A percentile compares a stretch with the other conserved stretches of the same genome.
These are phyloP conservation scores for Atractosteus spatula DNA, from an alignment of 2,113 vertebrate genomes.

Conservation along the genomic window DNA sequence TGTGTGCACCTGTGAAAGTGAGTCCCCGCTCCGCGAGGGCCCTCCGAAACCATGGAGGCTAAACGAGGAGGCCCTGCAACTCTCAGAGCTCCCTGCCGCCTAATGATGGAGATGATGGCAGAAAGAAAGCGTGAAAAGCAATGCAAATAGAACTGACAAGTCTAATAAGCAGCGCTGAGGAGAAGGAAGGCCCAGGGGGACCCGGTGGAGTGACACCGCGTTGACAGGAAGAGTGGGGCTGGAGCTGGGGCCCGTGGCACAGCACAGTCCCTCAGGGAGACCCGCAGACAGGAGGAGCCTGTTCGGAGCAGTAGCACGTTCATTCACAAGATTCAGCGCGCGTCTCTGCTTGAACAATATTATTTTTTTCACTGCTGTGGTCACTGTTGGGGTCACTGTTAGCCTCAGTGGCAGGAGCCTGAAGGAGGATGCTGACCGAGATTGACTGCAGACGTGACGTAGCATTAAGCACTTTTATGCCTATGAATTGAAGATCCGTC, in stretches of 20 bases:
- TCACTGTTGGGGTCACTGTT: no score
- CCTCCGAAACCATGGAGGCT: slow-evolving; percentile 39
- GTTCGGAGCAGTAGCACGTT: slow-evolving; percentile 27
- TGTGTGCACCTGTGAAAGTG: no score
- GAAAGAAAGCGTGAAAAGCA: slow-evolving; percentile 86
- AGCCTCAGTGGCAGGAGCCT: no score
- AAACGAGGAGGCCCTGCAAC: slow-evolving; percentile 54
- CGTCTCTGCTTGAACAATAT: no score
- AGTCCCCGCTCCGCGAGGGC: background rate
- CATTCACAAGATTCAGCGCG: slow-evolving; percentile 37
- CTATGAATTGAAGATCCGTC: no score
- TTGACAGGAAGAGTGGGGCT: slow-evolving; percentile 75
- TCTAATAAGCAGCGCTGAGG: slow-evolving; percentile 93
- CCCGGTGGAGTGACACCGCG: slow-evolving; percentile 69
- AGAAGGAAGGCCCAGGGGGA: slow-evolving; percentile 78
- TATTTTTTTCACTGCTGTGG: no score
- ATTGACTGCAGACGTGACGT: no score
- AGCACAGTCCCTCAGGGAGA: slow-evolving; percentile 52
- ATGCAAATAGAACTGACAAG: slow-evolving; percentile 96
- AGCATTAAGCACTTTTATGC: no score
- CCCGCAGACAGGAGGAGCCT: slow-evolving; percentile 43
- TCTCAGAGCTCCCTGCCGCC: slow-evolving; percentile 41
- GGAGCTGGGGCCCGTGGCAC: slow-evolving; percentile 41
- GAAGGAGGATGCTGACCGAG: no score
- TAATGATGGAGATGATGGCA: slow-evolving; percentile 82